A percentile compares a stretch with the other conserved stretches of the same genome.
Conservation (phyloP, 2,888 invertebrate genomes). For the Creontiades dilutus region DNA sequence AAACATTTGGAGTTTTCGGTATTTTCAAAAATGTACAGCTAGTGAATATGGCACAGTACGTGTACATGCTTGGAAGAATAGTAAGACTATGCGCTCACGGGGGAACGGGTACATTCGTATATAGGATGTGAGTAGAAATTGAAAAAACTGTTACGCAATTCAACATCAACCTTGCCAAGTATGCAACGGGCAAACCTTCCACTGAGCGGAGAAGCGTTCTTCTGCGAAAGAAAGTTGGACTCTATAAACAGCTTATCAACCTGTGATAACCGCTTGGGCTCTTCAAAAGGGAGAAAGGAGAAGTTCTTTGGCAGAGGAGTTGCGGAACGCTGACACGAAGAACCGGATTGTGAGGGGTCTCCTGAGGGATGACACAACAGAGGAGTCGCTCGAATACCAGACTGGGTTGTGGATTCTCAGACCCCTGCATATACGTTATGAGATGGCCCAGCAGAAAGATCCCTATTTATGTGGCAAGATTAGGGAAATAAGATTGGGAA, state of each 20-base stretch:
- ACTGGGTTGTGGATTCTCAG: not conserved
- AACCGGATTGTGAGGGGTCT: conserved; percentile 55
- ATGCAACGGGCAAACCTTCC: not conserved
- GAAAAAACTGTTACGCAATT: no score
- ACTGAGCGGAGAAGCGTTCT: not conserved
- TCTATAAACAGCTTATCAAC: conserved; percentile 61
- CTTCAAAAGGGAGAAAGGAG: conserved; percentile 46
- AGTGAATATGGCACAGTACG: no score
- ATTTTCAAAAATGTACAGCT: no score
- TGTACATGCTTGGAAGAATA: no score
- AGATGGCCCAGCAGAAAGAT: not conserved
- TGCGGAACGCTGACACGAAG: conserved; percentile 35
- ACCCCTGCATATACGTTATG: not conserved
- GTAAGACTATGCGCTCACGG: no score
- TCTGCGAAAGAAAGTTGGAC: conserved; percentile 39
- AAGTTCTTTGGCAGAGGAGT: conserved; percentile 48
- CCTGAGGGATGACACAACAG: conserved; percentile 56
- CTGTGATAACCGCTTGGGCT: conserved; percentile 34
- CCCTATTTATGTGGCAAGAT: not conserved
- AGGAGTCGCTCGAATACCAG: not conserved
- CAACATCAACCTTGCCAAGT: not conserved
- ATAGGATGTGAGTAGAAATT: no score
- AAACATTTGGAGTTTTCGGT: no score
- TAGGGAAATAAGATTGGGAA: not conserved
- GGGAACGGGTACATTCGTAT: no score